Conservation (phyloP, 1,140 invertebrate species). For the Heliconius eleuchia region DNA sequence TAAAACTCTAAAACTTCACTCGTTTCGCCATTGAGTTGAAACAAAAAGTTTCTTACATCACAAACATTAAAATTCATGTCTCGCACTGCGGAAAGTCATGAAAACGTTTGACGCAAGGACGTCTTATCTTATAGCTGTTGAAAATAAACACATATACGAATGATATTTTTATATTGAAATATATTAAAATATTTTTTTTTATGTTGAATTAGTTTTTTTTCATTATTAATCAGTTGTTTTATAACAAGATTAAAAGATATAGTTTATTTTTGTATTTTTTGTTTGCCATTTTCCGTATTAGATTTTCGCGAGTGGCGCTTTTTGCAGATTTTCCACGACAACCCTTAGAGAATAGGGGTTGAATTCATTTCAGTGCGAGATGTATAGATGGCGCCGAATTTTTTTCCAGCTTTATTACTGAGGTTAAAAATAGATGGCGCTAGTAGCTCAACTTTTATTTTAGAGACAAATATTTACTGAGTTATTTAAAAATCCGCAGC, state of each 20-base stretch:
- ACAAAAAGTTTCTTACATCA: conserved; percentile 79
- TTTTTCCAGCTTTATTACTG: neutral
- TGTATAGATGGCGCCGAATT: conserved; percentile 58
- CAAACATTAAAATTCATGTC: conserved; percentile 75
- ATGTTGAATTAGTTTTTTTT: neutral
- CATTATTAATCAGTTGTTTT: neutral
- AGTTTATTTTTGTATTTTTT: neutral
- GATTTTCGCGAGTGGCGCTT: conserved; percentile 64
- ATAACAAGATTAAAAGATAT: neutral
- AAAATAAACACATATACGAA: conserved; percentile 15
- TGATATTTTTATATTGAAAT: neutral
- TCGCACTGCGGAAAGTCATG: conserved; percentile 49
- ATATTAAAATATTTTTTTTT: neutral
- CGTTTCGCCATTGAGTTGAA: conserved; percentile 66
- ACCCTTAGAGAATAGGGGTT: conserved; percentile 68
- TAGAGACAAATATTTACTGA: no score
- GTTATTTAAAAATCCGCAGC: no score
- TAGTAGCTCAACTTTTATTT: conserved; percentile 26
- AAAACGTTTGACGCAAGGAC: conserved; percentile 55
- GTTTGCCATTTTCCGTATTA: conserved; percentile 22
- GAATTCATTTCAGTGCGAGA: conserved; percentile 47
- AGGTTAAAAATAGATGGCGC: conserved; percentile 59
- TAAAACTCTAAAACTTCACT: conserved; percentile 78
- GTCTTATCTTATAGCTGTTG: conserved; percentile 29
- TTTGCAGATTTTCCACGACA: conserved; percentile 71